Evolutionary conservation across 2,888 invertebrate species (phyloP).

Genomic region (Aphodius granarius): DNA sequence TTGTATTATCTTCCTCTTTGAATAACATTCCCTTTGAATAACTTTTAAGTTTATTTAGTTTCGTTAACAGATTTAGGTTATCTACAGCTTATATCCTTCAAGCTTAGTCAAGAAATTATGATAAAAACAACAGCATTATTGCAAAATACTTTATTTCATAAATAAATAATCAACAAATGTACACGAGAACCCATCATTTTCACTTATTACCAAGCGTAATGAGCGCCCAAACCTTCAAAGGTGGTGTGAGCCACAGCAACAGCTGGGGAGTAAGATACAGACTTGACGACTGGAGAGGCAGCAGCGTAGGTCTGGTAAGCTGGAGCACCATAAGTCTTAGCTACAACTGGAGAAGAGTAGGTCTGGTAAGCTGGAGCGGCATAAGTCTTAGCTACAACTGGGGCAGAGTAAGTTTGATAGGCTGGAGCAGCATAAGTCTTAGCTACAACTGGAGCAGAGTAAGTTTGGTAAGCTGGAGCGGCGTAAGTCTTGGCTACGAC

Average conservation of each 20-base stretch:
- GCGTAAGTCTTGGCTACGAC: conserved; percentile 34
- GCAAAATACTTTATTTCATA: conserved; percentile 1
- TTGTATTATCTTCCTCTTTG: too few relatives aligned
- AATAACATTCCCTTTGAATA: too few relatives aligned
- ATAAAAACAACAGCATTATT: neutral
- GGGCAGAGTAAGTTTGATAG: conserved; percentile 37
- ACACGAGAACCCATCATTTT: conserved; percentile 7
- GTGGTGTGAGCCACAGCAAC: conserved; percentile 64
- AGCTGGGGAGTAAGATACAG: conserved; percentile 61
- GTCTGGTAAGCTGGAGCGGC: conserved; percentile 35
- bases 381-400: conserved; percentile 32
- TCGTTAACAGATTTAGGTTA: too few relatives aligned
- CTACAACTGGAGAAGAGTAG: conserved; percentile 37
- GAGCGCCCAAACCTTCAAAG: conserved; percentile 65
- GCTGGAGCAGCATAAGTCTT: conserved; percentile 43
- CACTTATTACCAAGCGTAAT: conserved; percentile 63
- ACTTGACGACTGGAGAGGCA: conserved; percentile 37
- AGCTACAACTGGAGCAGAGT: conserved; percentile 37
- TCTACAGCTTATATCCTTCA: too few relatives aligned
- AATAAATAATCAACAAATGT: conserved; percentile 8
- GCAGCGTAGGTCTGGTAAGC: conserved; percentile 41
- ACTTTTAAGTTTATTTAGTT: too few relatives aligned
- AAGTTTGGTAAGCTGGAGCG: conserved; percentile 30
- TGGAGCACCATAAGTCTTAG: conserved; percentile 31
- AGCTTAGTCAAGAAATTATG: too few relatives aligned